A percentile compares a stretch with the other conserved stretches of the same genome.
Conservation (phyloP, 2,113 vertebrate species). For the Sylvilagus bachmani region DNA sequence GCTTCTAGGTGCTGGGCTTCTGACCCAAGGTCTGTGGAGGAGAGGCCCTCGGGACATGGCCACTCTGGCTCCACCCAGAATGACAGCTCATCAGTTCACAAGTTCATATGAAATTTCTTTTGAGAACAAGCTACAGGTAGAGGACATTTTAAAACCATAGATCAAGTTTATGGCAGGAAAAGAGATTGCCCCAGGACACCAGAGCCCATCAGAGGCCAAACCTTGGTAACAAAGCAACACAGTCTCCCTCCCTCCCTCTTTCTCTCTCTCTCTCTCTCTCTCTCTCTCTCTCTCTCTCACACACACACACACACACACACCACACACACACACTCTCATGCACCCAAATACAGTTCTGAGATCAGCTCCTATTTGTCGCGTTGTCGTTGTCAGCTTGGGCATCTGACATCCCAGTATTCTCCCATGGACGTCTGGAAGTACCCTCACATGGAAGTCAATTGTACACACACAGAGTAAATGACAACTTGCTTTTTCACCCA, state of each 20-base stretch:
- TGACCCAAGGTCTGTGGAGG: not conserved
- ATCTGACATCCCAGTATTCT: not conserved
- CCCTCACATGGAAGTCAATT: too few species aligned
- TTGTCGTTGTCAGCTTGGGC: not conserved
- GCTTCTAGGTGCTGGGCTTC: not conserved
- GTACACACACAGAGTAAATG: not conserved
- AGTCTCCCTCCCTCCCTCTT: not conserved
- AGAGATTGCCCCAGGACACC: not conserved
- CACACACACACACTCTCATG: not conserved
- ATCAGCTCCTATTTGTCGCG: not conserved
- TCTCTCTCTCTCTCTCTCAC: fast-evolving
- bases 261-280: not conserved
- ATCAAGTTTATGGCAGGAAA: not conserved
- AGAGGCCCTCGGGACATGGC: not conserved
- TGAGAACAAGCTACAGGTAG: not conserved
- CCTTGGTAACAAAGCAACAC: not conserved
- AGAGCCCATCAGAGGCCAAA: not conserved
- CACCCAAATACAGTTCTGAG: not conserved
- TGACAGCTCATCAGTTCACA: not conserved
- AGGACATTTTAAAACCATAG: not conserved
- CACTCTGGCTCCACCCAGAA: not conserved
- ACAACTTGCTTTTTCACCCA: not conserved
- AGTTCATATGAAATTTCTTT: not conserved
- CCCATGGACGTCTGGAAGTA: not conserved
- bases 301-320: too few species aligned